Conservation (phyloP, 92 coral and sea anemone species). For the Palythoa grandis region DNA sequence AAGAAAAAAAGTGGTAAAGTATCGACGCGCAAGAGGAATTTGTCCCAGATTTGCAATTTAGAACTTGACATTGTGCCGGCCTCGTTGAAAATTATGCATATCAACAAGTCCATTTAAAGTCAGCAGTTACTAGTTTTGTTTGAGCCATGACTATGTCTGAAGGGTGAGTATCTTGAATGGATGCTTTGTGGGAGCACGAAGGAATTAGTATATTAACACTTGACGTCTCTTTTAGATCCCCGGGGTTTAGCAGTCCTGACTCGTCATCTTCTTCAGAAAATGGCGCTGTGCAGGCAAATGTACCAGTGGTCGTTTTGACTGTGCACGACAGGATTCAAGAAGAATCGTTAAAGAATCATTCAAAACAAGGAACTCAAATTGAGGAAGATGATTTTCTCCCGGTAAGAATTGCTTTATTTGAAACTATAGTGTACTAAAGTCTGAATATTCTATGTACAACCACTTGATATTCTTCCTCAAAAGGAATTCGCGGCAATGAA, state of each 20-base stretch:
- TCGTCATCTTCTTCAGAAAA: constrained; percentile 45
- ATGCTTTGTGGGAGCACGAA: constrained; percentile 39
- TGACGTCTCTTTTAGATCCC: constrained; percentile 19
- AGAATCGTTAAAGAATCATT: constrained; percentile 42
- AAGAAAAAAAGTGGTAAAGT: background rate
- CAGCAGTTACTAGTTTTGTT: constrained; percentile 42
- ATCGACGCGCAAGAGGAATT: background rate
- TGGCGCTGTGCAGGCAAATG: constrained; percentile 39
- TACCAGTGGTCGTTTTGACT: constrained; percentile 72
- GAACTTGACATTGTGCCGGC: background rate
- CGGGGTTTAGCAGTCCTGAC: constrained; percentile 20
- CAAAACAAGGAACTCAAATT: constrained; percentile 23
- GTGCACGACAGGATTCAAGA: constrained; percentile 70
- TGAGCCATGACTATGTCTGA: constrained; percentile 63
- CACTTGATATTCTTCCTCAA: no score
- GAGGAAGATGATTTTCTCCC: constrained; percentile 82
- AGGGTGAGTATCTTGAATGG: constrained; percentile 53
- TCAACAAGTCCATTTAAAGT: background rate
- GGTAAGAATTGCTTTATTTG: constrained; percentile 55
- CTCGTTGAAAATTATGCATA: constrained; percentile 1
- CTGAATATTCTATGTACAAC: no score
- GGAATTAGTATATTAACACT: background rate
- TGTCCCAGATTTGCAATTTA: background rate
- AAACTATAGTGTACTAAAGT: background rate
- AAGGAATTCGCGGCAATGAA: background rate